Evolutionary conservation across 2,797 vertebrate species (phyloP), one percentile per base, ranked within the genome.

Genomic region (Aratinga solstitialis): DNA sequence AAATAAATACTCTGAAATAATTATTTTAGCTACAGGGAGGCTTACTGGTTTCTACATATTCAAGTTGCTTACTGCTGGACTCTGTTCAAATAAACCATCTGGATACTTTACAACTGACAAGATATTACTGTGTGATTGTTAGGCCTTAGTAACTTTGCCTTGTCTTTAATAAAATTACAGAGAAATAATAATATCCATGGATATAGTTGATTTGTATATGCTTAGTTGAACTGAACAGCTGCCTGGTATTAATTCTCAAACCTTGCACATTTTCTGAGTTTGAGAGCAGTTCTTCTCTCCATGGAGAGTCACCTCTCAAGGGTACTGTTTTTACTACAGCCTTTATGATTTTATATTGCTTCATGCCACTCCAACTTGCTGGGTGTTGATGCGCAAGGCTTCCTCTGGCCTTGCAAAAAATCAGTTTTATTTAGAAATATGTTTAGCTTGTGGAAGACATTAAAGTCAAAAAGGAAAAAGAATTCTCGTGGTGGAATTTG

Each of bases 321-420:
- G 95, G 93, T 95, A 95, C 81, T 76, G 66, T 95, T 89, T 97
- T 97, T 97, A 96, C 91, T 97, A 92, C 90, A 96, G 94, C 50
- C 90, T 96, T 98, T 98, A 96, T 95, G 92, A 97, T 97, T 97
- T 97, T 97, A 96, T 97, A 96, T 96, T 98, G 94, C 94, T 97
- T 96, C 84, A 96, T 87, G 90, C 80, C 97, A 94, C 95, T 97
- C 84, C 92, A 95, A 81, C 88, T 96, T 91, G 88, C 82, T 89
- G 86, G 82, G 77, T 96, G 68, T 90, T 96, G 94, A 97, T 94
- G 86, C 71, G 69, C 86, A 97, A 98, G 95, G 84, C 87, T 98
- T 98, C 92, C 87, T 94, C 72, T 93, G 96, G 90, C 96, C 92
- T 98, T 98, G 95, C 48, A 84, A 96, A 97, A 97, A 96, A 67